Evolutionary conservation across 2,888 invertebrate genomes (phyloP), one percentile per base, ranked within the genome.

Genomic region (Epinotia bilunana): DNA sequence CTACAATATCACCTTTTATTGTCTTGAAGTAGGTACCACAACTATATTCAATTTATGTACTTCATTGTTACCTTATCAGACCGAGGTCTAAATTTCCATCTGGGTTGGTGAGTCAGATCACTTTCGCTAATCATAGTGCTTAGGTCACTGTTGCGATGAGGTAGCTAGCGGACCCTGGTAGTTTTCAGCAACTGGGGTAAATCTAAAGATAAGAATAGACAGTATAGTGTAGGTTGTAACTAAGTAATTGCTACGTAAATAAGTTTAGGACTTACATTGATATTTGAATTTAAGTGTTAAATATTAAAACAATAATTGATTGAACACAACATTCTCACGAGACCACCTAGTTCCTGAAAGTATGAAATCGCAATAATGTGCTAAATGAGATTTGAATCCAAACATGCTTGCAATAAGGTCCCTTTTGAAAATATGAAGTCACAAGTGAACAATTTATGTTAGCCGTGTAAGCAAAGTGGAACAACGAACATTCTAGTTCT

Each of bases 1-100:
- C 39, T 39, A 39, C 39, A 39, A 39, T 39, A 39, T 39, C 39
- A 39, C 39, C 9, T 39, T 9, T 39, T 39, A 39, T 39, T 39
- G 39, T 9, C 39, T 39, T 39, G 23, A 28, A 28, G 23, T 9
- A 39, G 7, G 9, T 9, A 39, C 9, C 39, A 39, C 39, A 7
- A 7, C 33, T n/a, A 33, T 7, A 33, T 33, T 33, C 7, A 33
- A 33, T 33, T 3, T 6, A 84, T 82, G 81, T 83, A 60, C 16
- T 83, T 82, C 84, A 85, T 86, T 89, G 88, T 89, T 91, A 16
- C 49, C 1, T 16, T 13, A 13, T 13, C 16, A 5, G 5, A 49
- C 2, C 13, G 16, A 33, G 33, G 33, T 33, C 7, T 33, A 33
- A 7, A 33, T 33, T 33, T 33, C 33, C 33, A 33, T 33, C 39